These are phyloP conservation scores for Hylaeus anthracinus DNA, from an alignment of 1,140 invertebrate genomes.

Conservation along the genomic window DNA sequence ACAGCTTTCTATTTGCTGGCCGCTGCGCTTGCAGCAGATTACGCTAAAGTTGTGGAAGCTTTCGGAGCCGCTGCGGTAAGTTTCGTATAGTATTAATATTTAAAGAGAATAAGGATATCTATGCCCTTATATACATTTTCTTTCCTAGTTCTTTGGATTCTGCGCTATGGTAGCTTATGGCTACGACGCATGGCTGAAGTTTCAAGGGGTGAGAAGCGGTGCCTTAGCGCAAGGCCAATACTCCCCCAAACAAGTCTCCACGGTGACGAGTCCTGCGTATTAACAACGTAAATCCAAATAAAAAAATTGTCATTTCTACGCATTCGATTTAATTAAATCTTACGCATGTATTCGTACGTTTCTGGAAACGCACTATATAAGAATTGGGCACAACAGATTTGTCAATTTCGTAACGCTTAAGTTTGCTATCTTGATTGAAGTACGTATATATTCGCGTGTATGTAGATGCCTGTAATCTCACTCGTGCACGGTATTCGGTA, in stretches of 20 bases:
- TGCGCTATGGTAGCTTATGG: conserved; percentile 88
- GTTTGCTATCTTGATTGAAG: background rate
- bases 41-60: conserved; percentile 77
- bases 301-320: conserved; percentile 25
- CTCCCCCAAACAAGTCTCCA: conserved; percentile 84
- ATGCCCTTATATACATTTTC: background rate
- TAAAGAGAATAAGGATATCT: background rate
- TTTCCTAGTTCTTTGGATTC: conserved; percentile 91
- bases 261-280: conserved; percentile 80
- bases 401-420: background rate
- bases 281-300: conserved; percentile 65
- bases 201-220: conserved; percentile 83
- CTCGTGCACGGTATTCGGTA: conserved; percentile 7
- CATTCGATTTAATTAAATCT: conserved; percentile 25
- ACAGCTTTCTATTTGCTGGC: conserved; percentile 87
- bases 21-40: conserved; percentile 83
- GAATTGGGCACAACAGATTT: conserved; percentile 15
- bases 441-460: conserved; percentile 11
- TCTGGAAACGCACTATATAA: background rate
- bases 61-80: conserved; percentile 86
- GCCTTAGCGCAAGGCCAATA: conserved; percentile 88
- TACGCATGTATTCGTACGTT: conserved; percentile 15
- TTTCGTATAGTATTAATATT: conserved; percentile 7
- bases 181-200: conserved; percentile 90
- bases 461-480: background rate